A percentile compares a stretch with the other conserved stretches of the same genome.
Conservation (phyloP, 2,888 invertebrate genomes). For the Xestia ashworthii region DNA sequence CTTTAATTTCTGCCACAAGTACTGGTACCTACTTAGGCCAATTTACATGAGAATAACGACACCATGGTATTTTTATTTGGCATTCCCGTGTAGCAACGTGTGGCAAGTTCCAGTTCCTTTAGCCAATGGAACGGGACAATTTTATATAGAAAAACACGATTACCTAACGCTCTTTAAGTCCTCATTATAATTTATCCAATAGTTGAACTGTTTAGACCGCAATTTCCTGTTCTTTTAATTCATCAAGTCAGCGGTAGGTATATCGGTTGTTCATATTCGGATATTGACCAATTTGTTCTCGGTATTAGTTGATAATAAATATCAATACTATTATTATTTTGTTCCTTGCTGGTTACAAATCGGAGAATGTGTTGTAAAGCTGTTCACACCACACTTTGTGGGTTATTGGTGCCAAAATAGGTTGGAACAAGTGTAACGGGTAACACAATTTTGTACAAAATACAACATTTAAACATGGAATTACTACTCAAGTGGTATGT, state of each 20-base stretch:
- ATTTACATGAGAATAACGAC: constrained; percentile 28
- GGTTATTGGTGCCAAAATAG: constrained; percentile 15
- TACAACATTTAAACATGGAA: constrained; percentile 23
- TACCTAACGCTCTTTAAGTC: background rate
- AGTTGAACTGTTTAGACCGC: constrained; percentile 17
- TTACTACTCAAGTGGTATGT: constrained; percentile 14
- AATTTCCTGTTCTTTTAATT: constrained; percentile 41
- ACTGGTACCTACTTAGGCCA: background rate
- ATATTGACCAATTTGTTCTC: constrained; percentile 18
- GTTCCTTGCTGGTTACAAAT: constrained; percentile 14
- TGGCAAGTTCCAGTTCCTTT: background rate
- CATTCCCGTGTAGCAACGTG: background rate
- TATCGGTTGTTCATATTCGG: constrained; percentile 15
- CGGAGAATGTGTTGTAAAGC: background rate
- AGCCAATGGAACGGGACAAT: background rate
- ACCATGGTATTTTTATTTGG: constrained; percentile 7
- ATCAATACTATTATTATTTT: constrained; percentile 17
- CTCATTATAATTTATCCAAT: constrained; percentile 4
- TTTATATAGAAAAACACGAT: background rate
- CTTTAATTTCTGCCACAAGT: constrained; percentile 21
- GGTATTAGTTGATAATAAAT: constrained; percentile 32
- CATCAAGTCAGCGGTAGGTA: background rate
- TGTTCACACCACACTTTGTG: constrained; percentile 14
- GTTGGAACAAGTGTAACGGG: background rate
- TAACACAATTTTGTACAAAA: constrained; percentile 4